Conservation (phyloP, 2,113 vertebrate genomes). For the Helogale parvula region DNA sequence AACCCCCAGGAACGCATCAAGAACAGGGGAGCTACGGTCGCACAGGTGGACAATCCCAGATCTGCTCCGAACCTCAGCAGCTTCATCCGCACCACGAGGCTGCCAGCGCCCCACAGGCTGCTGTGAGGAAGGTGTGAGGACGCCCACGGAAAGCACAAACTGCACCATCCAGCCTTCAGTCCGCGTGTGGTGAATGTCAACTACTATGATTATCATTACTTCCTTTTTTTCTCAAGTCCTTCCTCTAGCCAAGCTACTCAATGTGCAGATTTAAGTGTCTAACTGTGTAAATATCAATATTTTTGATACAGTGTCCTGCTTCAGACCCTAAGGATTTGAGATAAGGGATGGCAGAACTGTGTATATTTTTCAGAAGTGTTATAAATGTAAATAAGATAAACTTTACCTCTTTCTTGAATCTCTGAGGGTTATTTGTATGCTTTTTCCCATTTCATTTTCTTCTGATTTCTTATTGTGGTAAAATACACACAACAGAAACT, state of each 20-base stretch:
- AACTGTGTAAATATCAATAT: not conserved
- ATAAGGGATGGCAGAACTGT: no score
- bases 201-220: no score
- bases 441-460: not conserved
- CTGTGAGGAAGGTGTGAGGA: fast-evolving
- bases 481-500: not conserved
- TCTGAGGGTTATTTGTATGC: no score
- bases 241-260: not conserved
- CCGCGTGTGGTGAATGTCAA: no score
- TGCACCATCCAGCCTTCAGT: not conserved
- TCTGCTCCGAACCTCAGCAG: not conserved
- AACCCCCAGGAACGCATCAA: not conserved
- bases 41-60: not conserved
- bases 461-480: not conserved
- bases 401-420: not conserved
- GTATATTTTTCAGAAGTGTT: not conserved
- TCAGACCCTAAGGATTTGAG: not conserved
- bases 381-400: not conserved
- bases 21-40: not conserved
- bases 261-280: no score
- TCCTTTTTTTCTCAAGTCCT: no score
- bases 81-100: fast-evolving
- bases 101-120: fast-evolving
- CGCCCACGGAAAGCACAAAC: fast-evolving
- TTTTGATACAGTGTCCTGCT: not conserved